Base-by-base conservation (phyloP, 2,888 invertebrate species). In the Nomada ferruginata region DNA sequence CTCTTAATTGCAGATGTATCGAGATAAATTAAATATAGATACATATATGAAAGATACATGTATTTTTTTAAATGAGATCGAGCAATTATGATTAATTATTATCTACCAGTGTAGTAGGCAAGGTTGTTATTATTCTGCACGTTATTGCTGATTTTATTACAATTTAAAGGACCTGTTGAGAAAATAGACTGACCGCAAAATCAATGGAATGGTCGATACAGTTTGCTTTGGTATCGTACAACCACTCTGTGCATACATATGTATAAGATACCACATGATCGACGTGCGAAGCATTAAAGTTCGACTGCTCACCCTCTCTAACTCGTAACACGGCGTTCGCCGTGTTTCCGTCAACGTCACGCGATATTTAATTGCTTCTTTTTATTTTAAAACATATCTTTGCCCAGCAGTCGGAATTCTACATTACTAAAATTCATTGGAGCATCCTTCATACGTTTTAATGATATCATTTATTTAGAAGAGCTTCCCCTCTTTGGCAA, bases 121-220 rank as follows among this genome's bases (percentile, higher is more conserved):
- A 9, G 2, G n/a, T 11, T 52, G n/a, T 11, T 52, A 52, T 57
- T n/a, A 63, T 11, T 0, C 18, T 5, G 2, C 1, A 11, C 44
- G 5, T 26, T 57, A 44, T 44, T 44, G 13, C 29, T 23, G 11
- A 13, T 15, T 20, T 10, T 55, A 20, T 57, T 44, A 29, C 0
- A 23, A 52, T 26, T 11, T 47, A 23, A 42, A 42, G 11, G 10
- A 42, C n/a, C n/a, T 1, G 11, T 20, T 20, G n/a, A 23, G 23
- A 15, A 29, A 15, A 52, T 53, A 42, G 64, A 73, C 15, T 20
- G 11, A 44, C 42, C 18, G 29, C 13, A 4, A 9, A 52, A 44
- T 50, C 53, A 60, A 75, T 60, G 66, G 52, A 77, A 9, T 2
- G 59, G 42, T 77, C 64, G 64, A 77, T 74, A 60, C 18, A 20